phyloP scores from a whole-genome alignment of 2,888 invertebrate genomes.

The Morinoia aosen region DNA sequence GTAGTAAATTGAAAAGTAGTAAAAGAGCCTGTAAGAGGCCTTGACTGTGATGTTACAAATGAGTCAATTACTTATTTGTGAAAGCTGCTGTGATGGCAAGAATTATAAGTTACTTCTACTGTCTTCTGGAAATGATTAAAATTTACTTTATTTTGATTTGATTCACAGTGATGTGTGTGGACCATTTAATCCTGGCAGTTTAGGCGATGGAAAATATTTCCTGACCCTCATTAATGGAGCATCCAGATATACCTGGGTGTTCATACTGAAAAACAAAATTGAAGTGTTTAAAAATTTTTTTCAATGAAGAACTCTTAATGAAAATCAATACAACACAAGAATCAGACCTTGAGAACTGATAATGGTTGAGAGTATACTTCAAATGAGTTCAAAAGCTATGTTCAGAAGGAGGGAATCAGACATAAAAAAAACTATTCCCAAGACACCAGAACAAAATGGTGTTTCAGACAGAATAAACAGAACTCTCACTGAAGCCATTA shows the following conservation, averaged over 20 bases:
- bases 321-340: neutral
- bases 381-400: neutral
- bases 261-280: neutral
- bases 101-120: neutral
- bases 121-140: too few species aligned
- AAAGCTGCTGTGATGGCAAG: neutral
- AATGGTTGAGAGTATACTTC: slow-evolving; percentile 21
- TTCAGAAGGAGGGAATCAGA: neutral
- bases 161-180: slow-evolving; percentile 27
- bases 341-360: neutral
- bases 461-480: neutral
- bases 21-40: neutral
- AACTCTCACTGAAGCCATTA: neutral
- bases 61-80: neutral
- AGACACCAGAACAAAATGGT: slow-evolving; percentile 38
- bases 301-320: neutral
- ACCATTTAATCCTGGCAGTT: neutral
- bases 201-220: neutral
- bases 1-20: too few species aligned
- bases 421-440: neutral
- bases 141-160: neutral
- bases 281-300: neutral
- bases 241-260: neutral
- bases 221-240: slow-evolving; percentile 5
- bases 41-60: neutral